phyloP scores from a whole-genome alignment of 2,113 vertebrate genomes.

The Sorex araneus region DNA sequence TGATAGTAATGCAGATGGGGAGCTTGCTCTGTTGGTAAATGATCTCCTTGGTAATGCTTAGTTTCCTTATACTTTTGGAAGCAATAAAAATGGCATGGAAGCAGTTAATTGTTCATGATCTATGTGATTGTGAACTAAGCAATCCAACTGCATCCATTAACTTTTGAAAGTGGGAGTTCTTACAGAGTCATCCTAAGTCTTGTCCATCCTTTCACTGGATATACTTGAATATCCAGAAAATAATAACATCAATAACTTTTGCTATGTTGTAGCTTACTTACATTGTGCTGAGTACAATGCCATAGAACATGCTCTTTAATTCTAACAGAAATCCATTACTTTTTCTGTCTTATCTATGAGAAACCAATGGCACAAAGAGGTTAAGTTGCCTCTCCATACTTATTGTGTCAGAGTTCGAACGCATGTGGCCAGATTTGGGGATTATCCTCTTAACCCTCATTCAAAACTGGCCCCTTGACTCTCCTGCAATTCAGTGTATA shows the following conservation, averaged over 20 bases:
- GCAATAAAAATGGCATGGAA: not conserved
- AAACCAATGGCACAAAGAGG: not conserved
- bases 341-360: not conserved
- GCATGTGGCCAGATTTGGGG: not conserved
- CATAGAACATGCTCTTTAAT: not conserved
- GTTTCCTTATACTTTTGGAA: constrained; percentile 23
- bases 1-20: no score
- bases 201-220: not conserved
- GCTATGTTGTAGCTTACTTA: not conserved
- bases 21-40: not conserved
- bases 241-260: not conserved
- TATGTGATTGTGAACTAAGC: not conserved
- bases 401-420: not conserved
- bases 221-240: constrained; percentile 29
- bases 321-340: not conserved
- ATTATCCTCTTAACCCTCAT: not conserved
- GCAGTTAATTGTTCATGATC: not conserved
- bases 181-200: not conserved
- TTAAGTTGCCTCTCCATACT: not conserved
- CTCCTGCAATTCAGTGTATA: not conserved
- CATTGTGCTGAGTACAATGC: not conserved
- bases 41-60: not conserved
- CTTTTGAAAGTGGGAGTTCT: not conserved
- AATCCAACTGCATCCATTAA: not conserved
- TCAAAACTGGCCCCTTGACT: not conserved